phyloP scores from a whole-genome alignment of 2,113 vertebrate genomes.

The Phylloscopus whistleri region DNA sequence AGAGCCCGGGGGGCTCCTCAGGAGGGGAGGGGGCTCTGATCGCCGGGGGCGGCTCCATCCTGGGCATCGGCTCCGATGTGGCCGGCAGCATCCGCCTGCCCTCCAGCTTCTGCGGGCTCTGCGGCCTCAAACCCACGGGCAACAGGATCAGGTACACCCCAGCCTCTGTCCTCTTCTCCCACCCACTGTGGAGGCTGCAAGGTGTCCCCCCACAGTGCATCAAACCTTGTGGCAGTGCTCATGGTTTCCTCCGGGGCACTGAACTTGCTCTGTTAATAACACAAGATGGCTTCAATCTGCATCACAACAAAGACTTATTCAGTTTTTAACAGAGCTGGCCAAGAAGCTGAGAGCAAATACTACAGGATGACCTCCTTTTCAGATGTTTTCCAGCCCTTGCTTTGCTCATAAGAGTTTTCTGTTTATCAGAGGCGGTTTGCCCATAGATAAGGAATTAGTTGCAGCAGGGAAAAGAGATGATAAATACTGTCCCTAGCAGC shows the following conservation, averaged over 20 bases:
- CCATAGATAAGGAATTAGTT: neutral
- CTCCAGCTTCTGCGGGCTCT: conserved; percentile 75
- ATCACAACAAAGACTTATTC: neutral
- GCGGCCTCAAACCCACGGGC: conserved; percentile 73
- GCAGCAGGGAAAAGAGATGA: neutral
- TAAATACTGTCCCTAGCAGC: neutral
- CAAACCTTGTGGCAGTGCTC: neutral
- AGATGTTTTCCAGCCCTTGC: neutral
- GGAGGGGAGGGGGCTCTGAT: conserved; percentile 77
- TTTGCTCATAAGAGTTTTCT: neutral
- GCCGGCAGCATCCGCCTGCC: conserved; percentile 76
- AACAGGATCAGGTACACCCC: conserved; percentile 69
- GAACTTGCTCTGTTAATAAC: neutral
- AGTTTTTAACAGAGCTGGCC: neutral
- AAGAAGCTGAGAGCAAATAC: neutral
- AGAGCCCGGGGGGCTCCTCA: conserved; percentile 68
- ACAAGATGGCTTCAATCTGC: neutral
- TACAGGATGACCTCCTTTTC: neutral
- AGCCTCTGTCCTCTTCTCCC: neutral
- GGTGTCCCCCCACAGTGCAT: too few species aligned
- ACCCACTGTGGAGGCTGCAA: neutral
- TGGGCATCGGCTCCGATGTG: conserved; percentile 70
- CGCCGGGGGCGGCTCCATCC: conserved; percentile 67
- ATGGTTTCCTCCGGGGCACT: neutral
- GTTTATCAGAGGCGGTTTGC: neutral